Base-by-base conservation (phyloP, 1,140 invertebrate species). In the Drosophila trapezifrons region DNA sequence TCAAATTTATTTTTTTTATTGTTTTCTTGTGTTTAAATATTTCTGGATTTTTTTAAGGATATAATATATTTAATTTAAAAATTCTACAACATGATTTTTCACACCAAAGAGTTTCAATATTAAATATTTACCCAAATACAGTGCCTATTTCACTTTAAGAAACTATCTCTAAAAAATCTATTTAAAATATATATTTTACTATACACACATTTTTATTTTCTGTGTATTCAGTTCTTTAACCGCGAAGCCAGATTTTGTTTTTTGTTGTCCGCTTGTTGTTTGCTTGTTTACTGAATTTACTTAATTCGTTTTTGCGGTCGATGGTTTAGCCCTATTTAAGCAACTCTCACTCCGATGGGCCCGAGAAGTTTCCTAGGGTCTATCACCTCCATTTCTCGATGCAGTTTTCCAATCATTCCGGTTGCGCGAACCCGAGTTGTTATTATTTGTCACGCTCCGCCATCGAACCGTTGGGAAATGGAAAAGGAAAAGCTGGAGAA, bases 381-480 rank as follows among this genome's bases (percentile, higher is more conserved):
- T 66, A 32, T 46, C 67, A 72, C 67, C 71, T 54, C 42, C 66
- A 49, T 42, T 45, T 25, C 63, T 59, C 63, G 59, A 52, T 76
- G 73, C 73, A 76, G 62, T 76, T 76, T 76, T 76, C 72, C 73
- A 71, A 71, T 71, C 69, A 49, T 71, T 71, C 69, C 52, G 35
- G 17, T 58, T 58, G 43, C 52, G 29, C 55, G 60, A 22, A 38
- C 35, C 37, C 29, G 15, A 15, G 37, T 18, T 65, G 69, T 62
- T 73, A 52, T 81, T 82, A 80, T 87, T 83, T 87, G 84, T 89
- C 84, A 87, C 84, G 83, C 83, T 71, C 66, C 76, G 52, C 47
- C 66, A 79, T 79, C 79, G 80, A 76, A 81, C 62, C 78, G 77
- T 60, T n/a, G 42, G 55, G 17, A 37, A 65, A 37, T 17, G 29